These are phyloP conservation scores for Euleptes europaea DNA, from an alignment of 2,113 vertebrate genomes.

Conservation along the genomic window DNA sequence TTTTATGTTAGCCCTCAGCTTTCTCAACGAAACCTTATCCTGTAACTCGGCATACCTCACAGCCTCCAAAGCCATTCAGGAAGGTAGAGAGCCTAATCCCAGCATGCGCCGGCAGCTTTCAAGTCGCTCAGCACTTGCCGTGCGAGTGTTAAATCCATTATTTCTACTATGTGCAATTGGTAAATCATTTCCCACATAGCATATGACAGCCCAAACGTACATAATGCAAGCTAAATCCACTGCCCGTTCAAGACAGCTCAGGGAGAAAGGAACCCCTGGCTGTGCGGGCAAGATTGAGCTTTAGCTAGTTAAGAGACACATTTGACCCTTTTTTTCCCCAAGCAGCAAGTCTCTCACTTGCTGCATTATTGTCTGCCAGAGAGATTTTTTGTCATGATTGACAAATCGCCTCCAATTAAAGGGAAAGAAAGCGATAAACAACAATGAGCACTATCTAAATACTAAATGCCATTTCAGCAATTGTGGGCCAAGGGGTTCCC, in stretches of 20 bases:
- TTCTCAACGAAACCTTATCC: not conserved
- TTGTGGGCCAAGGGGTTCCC: not conserved
- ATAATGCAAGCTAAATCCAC: slow-evolving; percentile 9
- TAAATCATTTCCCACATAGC: slow-evolving; percentile 26
- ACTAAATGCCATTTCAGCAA: not conserved
- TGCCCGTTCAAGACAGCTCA: slow-evolving; percentile 15
- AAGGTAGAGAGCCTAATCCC: not conserved
- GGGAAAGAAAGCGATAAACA: slow-evolving; percentile 42
- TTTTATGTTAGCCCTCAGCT: not conserved
- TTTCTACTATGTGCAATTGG: accelerated
- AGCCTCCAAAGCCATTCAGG: not conserved
- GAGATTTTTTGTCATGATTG: slow-evolving; percentile 19
- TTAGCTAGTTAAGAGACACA: not conserved
- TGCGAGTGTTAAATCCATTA: accelerated
- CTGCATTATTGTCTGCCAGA: slow-evolving; percentile 13
- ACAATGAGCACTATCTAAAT: slow-evolving; percentile 23
- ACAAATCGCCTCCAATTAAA: slow-evolving; percentile 33
- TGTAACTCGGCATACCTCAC: not conserved
- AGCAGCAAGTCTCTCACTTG: not conserved
- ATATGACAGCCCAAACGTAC: not conserved
- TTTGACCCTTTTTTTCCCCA: slow-evolving; percentile 29
- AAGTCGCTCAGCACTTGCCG: not conserved
- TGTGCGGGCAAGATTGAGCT: not conserved
- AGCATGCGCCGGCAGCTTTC: slow-evolving; percentile 3
- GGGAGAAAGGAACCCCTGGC: slow-evolving; percentile 18